A percentile compares a stretch with the other conserved stretches of the same genome.
Evolutionary conservation across 2,888 invertebrate genomes (phyloP).

Genomic region (Melitaea athalia): DNA sequence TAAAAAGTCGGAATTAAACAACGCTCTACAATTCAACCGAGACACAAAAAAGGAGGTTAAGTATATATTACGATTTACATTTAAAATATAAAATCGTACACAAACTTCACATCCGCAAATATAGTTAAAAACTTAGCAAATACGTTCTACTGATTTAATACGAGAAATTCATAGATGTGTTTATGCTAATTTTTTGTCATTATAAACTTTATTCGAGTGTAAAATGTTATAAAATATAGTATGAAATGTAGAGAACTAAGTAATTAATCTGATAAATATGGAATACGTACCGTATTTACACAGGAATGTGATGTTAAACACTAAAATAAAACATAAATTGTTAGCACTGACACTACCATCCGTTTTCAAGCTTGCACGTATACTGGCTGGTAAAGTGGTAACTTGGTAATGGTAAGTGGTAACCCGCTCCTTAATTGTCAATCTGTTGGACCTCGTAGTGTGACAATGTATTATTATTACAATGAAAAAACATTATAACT

Average conservation of each 20-base stretch:
- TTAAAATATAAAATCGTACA: neutral
- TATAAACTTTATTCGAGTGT: neutral
- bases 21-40: neutral
- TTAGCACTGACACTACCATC: constrained; percentile 41
- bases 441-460: constrained; percentile 32
- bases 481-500: neutral
- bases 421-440: constrained; percentile 49
- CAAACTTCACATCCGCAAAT: neutral
- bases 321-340: neutral
- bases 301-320: neutral
- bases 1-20: neutral
- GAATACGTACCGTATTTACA: constrained; percentile 8
- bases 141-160: neutral
- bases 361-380: constrained; percentile 43
- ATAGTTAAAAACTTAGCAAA: neutral
- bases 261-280: neutral
- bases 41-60: neutral
- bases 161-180: neutral
- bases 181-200: constrained; percentile 2
- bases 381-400: constrained; percentile 40
- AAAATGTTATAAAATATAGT: neutral
- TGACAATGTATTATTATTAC: constrained; percentile 32
- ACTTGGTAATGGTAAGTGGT: constrained; percentile 16
- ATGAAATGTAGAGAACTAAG: neutral
- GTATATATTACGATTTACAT: neutral